These are phyloP conservation scores for Blastobasis lacticolella DNA, from an alignment of 2,888 invertebrate genomes.

Conservation along the genomic window DNA sequence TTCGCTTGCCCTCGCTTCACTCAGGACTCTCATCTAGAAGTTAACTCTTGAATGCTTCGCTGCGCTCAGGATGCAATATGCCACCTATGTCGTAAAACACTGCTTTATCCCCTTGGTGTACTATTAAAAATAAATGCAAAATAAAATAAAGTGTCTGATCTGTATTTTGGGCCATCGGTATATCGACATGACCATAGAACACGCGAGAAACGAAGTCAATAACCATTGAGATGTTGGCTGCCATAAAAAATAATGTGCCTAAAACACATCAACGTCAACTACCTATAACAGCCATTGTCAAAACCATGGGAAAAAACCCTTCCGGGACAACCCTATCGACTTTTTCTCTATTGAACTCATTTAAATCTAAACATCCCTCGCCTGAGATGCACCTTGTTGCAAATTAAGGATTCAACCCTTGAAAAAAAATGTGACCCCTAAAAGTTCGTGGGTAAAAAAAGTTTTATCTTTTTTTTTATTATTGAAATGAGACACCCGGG, in stretches of 20 bases:
- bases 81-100: too few relatives aligned
- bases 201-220: constrained; percentile 25
- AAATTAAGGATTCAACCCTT: constrained; percentile 67
- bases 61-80: too few relatives aligned
- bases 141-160: too few relatives aligned
- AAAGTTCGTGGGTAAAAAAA: constrained; percentile 69
- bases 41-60: too few relatives aligned
- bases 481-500: constrained; percentile 73
- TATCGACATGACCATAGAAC: too few relatives aligned
- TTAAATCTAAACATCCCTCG: constrained; percentile 61
- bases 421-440: constrained; percentile 66
- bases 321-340: constrained; percentile 37
- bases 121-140: too few relatives aligned
- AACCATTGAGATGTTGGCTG: constrained; percentile 16
- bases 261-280: constrained; percentile 56
- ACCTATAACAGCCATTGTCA: constrained; percentile 53
- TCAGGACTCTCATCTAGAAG: too few relatives aligned
- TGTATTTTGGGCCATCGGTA: too few relatives aligned
- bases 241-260: too few relatives aligned
- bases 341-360: constrained; percentile 64
- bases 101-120: too few relatives aligned
- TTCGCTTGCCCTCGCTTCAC: too few relatives aligned
- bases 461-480: constrained; percentile 65
- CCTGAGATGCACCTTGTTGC: constrained; percentile 71
- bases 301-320: constrained; percentile 46